phyloP scores from a whole-genome alignment of 2,888 invertebrate genomes.

The Lithosia quadra region DNA sequence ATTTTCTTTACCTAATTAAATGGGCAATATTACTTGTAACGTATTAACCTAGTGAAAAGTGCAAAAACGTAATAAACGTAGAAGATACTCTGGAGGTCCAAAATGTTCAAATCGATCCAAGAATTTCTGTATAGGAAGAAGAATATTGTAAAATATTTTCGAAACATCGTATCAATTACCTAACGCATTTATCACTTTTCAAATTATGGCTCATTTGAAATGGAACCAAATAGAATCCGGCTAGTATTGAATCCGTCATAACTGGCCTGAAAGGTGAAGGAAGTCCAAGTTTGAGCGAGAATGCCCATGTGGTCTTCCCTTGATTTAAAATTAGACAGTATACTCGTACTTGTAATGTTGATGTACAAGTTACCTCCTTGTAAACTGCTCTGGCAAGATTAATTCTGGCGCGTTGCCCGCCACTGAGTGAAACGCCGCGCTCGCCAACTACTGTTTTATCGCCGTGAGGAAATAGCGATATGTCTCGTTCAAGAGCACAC shows the following conservation, averaged over 20 bases:
- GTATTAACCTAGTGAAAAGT: too few relatives aligned
- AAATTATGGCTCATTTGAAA: too few relatives aligned
- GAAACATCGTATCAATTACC: too few relatives aligned
- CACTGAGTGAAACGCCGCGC: slow-evolving; percentile 93
- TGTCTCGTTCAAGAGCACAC: slow-evolving; percentile 91
- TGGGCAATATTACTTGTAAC: too few relatives aligned
- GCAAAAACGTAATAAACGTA: not conserved
- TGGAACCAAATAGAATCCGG: too few relatives aligned
- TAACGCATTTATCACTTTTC: too few relatives aligned
- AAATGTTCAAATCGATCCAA: too few relatives aligned
- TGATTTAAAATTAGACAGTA: not conserved
- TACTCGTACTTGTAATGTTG: not conserved
- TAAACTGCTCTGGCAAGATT: slow-evolving; percentile 89
- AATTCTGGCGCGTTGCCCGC: slow-evolving; percentile 92
- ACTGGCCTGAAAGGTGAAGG: not conserved
- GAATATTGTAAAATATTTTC: too few relatives aligned
- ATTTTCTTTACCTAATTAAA: too few relatives aligned
- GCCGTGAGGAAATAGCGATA: slow-evolving; percentile 91
- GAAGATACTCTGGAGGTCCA: not conserved
- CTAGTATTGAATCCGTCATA: too few relatives aligned
- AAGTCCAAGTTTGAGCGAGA: not conserved
- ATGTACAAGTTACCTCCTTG: slow-evolving; percentile 71
- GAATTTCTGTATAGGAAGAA: too few relatives aligned
- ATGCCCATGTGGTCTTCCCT: not conserved
- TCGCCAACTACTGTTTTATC: slow-evolving; percentile 95